These are phyloP conservation scores for Bombyx mandarina DNA, from an alignment of 1,140 invertebrate genomes.

Conservation along the genomic window DNA sequence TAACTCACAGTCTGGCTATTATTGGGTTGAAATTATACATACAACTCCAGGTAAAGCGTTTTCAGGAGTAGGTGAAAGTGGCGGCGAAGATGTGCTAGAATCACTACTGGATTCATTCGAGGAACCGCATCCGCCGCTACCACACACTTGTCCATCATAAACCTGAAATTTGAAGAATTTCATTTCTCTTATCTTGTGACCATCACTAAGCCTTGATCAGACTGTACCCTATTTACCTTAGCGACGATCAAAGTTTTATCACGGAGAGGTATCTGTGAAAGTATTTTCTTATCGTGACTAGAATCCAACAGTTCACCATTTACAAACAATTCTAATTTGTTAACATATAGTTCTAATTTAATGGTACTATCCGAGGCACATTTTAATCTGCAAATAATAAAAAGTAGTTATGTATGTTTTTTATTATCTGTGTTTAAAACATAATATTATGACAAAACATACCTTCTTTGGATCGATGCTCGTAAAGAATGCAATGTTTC, in stretches of 20 bases:
- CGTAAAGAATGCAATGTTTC: slow-evolving; percentile 90
- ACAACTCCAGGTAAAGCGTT: slow-evolving; percentile 92
- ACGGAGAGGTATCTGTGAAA: slow-evolving; percentile 88
- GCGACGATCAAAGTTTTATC: slow-evolving; percentile 95
- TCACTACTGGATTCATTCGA: slow-evolving; percentile 85
- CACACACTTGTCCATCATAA: slow-evolving; percentile 58
- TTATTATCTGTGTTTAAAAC: background rate
- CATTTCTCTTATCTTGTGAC: too few species aligned
- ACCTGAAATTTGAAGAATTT: slow-evolving; percentile 23
- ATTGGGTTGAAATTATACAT: slow-evolving; percentile 45
- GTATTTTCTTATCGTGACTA: slow-evolving; percentile 88
- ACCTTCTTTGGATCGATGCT: slow-evolving; percentile 60
- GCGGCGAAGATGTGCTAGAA: slow-evolving; percentile 90
- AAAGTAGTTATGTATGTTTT: background rate
- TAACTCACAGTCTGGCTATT: background rate
- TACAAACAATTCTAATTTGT: slow-evolving; percentile 91
- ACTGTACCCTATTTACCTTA: slow-evolving; percentile 70
- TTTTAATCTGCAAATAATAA: slow-evolving; percentile 73
- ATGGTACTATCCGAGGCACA: slow-evolving; percentile 77
- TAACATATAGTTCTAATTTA: slow-evolving; percentile 89
- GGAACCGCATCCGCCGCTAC: slow-evolving; percentile 59
- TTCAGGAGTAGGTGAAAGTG: slow-evolving; percentile 88
- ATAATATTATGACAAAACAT: background rate
- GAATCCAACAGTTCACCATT: slow-evolving; percentile 92
- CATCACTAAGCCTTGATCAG: too few species aligned